These are phyloP conservation scores for Formica selysi DNA, from an alignment of 1,140 invertebrate species.

Conservation along the genomic window DNA sequence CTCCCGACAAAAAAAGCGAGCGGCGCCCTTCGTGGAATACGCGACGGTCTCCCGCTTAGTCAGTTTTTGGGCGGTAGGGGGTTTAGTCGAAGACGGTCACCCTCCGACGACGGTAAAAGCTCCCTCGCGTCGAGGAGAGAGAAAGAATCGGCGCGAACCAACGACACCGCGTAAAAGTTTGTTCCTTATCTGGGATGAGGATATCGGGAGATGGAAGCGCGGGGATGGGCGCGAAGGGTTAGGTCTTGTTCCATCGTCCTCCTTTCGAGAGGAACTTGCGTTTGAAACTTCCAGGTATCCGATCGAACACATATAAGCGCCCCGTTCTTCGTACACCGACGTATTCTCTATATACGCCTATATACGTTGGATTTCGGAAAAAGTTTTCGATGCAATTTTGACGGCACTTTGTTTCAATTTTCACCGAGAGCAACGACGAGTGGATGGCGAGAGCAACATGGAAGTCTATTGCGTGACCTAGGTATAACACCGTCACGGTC, in stretches of 20 bases:
- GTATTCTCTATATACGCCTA: neutral
- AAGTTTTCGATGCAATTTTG: conserved; percentile 68
- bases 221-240: neutral
- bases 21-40: conserved; percentile 64
- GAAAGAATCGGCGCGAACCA: conserved; percentile 66
- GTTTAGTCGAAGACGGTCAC: conserved; percentile 61
- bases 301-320: conserved; percentile 58
- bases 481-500: conserved; percentile 51
- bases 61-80: conserved; percentile 45
- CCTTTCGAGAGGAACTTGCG: neutral
- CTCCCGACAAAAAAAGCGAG: conserved; percentile 62
- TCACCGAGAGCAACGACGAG: conserved; percentile 36
- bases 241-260: conserved; percentile 9
- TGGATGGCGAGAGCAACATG: neutral
- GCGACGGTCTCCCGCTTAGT: conserved; percentile 41
- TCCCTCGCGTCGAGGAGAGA: conserved; percentile 26
- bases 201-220: conserved; percentile 58
- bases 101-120: conserved; percentile 58
- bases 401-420: conserved; percentile 72
- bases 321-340: conserved; percentile 17
- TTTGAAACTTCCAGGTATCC: conserved; percentile 21
- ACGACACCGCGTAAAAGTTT: conserved; percentile 75
- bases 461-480: conserved; percentile 75
- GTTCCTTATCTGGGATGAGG: conserved; percentile 68
- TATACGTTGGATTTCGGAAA: conserved; percentile 43